Evolutionary conservation across 2,888 invertebrate genomes (phyloP).

Genomic region (Ornithoptera alexandrae): DNA sequence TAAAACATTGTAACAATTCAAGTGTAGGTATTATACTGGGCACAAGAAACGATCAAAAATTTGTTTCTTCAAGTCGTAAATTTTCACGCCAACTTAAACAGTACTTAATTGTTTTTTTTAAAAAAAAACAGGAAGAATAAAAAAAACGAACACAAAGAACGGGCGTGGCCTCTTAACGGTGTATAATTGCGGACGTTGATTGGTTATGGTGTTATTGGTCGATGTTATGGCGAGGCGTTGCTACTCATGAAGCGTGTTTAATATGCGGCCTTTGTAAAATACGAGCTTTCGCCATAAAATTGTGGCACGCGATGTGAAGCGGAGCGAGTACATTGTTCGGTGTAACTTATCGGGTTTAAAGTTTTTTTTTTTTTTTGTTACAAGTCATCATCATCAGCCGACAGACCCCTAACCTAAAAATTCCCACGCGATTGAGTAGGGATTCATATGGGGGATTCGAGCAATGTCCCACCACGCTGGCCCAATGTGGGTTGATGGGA

Average conservation of each 20-base stretch:
- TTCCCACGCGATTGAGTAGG: too few relatives aligned
- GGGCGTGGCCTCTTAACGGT: slow-evolving; percentile 28
- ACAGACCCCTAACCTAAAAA: too few relatives aligned
- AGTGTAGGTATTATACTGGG: background rate
- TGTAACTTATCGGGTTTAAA: background rate
- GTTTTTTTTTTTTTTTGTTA: too few relatives aligned
- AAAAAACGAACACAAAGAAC: slow-evolving; percentile 26
- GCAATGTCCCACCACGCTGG: too few relatives aligned
- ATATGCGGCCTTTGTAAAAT: slow-evolving; percentile 24
- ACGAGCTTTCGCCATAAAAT: slow-evolving; percentile 22
- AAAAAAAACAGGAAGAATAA: too few relatives aligned
- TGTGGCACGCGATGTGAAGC: slow-evolving; percentile 19
- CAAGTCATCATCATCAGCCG: too few relatives aligned
- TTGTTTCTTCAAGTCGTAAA: background rate
- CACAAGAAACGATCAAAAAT: background rate
- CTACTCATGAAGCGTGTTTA: slow-evolving; percentile 24
- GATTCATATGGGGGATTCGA: too few relatives aligned
- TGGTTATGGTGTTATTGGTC: slow-evolving; percentile 26
- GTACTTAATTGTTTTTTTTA: slow-evolving; percentile 16
- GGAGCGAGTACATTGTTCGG: background rate
- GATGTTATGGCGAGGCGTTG: slow-evolving; percentile 20
- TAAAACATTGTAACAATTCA: background rate
- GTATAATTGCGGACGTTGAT: slow-evolving; percentile 27
- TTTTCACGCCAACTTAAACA: slow-evolving; percentile 13
- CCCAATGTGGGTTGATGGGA: too few relatives aligned